Conservation (phyloP, 2,888 invertebrate species). For the Strigamia transsilvanica region DNA sequence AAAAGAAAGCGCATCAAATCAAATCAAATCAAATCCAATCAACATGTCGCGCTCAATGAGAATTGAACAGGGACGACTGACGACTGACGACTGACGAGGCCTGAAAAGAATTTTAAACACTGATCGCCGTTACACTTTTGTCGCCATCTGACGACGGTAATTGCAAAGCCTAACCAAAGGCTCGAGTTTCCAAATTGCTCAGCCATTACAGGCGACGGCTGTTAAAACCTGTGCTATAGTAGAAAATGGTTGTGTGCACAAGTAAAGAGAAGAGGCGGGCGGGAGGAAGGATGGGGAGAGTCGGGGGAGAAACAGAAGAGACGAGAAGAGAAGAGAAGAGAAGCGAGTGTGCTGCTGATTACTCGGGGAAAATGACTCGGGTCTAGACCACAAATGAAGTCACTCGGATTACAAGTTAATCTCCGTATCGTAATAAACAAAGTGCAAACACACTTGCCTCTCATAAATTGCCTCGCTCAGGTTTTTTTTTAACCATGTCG, state of each 20-base stretch:
- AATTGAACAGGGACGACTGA: neutral
- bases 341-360: neutral
- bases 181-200: neutral
- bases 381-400: slow-evolving; percentile 14
- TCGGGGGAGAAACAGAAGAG: too few species aligned
- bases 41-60: too few species aligned
- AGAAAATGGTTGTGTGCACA: neutral
- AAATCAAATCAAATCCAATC: too few species aligned
- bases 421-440: slow-evolving; percentile 20
- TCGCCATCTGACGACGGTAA: slow-evolving; percentile 8
- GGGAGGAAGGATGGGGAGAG: neutral
- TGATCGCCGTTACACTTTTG: neutral
- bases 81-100: neutral
- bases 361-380: slow-evolving; percentile 10
- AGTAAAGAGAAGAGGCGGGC: neutral
- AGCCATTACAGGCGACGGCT: slow-evolving; percentile 9
- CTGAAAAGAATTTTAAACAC: slow-evolving; percentile 1
- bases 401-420: slow-evolving; percentile 15
- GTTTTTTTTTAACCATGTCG: neutral
- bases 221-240: neutral
- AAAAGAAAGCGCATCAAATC: too few species aligned
- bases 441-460: slow-evolving; percentile 9
- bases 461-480: neutral
- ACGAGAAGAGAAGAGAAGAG: too few species aligned
- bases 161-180: neutral